Conservation (phyloP, 92 coral and sea anemone species). For the Galaxea fascicularis region DNA sequence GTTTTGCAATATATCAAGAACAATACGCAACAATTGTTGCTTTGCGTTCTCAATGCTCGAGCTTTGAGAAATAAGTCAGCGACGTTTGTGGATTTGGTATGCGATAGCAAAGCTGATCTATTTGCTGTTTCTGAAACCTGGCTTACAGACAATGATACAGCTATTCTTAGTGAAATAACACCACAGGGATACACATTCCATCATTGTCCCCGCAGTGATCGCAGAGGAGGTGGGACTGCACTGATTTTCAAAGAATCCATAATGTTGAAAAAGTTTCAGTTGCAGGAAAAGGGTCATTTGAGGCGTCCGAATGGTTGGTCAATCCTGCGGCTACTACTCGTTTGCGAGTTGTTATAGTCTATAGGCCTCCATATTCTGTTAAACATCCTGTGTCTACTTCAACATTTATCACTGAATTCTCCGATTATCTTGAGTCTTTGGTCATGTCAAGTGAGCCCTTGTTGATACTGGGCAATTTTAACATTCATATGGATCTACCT, state of each 20-base stretch:
- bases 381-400: no score
- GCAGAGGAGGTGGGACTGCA: slow-evolving; percentile 62
- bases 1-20: no score
- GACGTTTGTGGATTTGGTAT: slow-evolving; percentile 61
- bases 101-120: no score
- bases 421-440: slow-evolving; percentile 51
- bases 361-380: no score
- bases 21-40: background rate
- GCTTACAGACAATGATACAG: no score
- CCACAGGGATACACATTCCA: slow-evolving; percentile 60
- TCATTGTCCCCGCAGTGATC: slow-evolving; percentile 55
- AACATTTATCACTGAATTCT: slow-evolving; percentile 27
- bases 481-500: slow-evolving; percentile 10
- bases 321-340: no score
- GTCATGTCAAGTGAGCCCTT: slow-evolving; percentile 53
- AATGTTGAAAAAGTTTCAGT: slow-evolving; percentile 2
- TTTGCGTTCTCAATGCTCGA: slow-evolving; percentile 55
- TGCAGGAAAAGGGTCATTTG: slow-evolving; percentile 12
- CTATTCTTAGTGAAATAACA: slow-evolving; percentile 45
- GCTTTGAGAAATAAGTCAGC: slow-evolving; percentile 54
- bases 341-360: no score
- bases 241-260: slow-evolving; percentile 39
- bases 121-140: no score
- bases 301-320: slow-evolving; percentile 5
- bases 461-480: no score